Conservation (phyloP, 2,797 vertebrate genomes). For the Schizopygopsis pylzovi region DNA sequence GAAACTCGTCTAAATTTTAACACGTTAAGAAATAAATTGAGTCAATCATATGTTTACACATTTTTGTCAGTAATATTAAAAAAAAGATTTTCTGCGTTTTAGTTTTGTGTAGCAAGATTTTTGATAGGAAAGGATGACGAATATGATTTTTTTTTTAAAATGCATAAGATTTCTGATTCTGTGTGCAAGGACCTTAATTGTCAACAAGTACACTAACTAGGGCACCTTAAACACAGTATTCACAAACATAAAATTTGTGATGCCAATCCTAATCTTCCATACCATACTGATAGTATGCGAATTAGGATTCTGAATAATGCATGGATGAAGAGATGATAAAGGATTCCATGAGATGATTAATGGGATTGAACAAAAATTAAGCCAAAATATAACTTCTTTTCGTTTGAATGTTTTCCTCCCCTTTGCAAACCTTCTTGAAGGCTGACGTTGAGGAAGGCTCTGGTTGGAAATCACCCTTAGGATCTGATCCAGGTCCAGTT, state of each 20-base stretch:
- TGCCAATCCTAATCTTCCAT: not conserved
- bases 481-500: slow-evolving; percentile 32
- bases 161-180: no score
- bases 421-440: slow-evolving; percentile 61
- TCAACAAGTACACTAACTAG: not conserved
- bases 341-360: not conserved
- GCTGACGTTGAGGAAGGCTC: slow-evolving; percentile 12
- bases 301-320: not conserved
- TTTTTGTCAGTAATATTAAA: not conserved
- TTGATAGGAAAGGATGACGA: no score
- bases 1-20: no score
- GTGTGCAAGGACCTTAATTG: no score
- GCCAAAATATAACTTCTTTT: not conserved
- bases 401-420: slow-evolving; percentile 62
- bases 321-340: slow-evolving; percentile 15
- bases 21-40: no score
- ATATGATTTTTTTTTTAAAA: no score
- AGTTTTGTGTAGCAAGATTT: not conserved
- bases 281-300: not conserved
- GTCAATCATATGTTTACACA: not conserved
- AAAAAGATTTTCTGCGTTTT: not conserved
- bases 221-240: not conserved
- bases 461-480: slow-evolving; percentile 42
- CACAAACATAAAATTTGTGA: not conserved
- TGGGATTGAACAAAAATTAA: not conserved